phyloP scores from a whole-genome alignment of 2,888 invertebrate genomes.

The Netelia virgata region DNA sequence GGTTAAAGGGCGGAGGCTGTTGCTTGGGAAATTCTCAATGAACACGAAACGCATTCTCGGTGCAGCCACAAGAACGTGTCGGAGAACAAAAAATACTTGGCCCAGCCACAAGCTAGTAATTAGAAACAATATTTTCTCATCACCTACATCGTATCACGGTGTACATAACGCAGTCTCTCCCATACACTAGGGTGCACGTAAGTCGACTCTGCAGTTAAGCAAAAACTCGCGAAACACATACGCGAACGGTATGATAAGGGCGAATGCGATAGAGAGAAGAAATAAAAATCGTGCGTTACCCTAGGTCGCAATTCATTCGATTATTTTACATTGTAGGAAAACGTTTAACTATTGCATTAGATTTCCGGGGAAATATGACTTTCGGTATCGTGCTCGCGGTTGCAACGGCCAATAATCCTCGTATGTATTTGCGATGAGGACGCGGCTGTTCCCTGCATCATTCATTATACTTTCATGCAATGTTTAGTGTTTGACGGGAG shows the following conservation, averaged over 20 bases:
- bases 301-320: background rate
- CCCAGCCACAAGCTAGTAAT: constrained; percentile 50
- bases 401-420: no score
- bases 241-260: constrained; percentile 6
- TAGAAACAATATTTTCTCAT: constrained; percentile 63
- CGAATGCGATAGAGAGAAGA: background rate
- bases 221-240: constrained; percentile 43
- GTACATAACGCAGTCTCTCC: background rate
- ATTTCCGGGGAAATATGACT: no score
- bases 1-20: constrained; percentile 35
- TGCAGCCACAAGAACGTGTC: background rate
- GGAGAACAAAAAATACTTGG: constrained; percentile 25
- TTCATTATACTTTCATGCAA: no score
- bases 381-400: no score
- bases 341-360: no score
- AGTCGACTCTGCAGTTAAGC: background rate
- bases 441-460: no score
- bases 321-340: background rate
- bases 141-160: constrained; percentile 19
- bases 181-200: no score
- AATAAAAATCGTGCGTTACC: background rate
- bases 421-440: no score
- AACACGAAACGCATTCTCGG: constrained; percentile 27
- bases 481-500: no score
- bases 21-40: constrained; percentile 57